phyloP scores from a whole-genome alignment of 2,797 vertebrate species.

The Enteromius fasciolatus region DNA sequence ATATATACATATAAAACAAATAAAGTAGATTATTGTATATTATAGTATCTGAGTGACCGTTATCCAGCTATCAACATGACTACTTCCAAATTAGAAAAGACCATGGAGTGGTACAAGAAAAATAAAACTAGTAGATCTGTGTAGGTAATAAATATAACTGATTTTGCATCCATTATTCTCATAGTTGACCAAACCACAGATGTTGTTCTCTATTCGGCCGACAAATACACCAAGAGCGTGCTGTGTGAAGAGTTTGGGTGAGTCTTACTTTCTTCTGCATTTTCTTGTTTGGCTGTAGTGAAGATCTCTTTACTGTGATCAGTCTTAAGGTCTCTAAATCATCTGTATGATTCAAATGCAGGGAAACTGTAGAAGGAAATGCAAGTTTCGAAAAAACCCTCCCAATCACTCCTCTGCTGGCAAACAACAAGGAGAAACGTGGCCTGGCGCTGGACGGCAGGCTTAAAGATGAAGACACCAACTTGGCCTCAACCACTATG shows the following conservation, averaged over 20 bases:
- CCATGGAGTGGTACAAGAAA: neutral
- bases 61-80: neutral
- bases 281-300: neutral
- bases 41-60: no score
- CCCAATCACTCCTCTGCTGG: constrained; percentile 74
- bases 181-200: constrained; percentile 90
- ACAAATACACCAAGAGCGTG: constrained; percentile 89
- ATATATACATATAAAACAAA: neutral
- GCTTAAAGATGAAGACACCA: constrained; percentile 90
- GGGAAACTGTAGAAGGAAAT: constrained; percentile 74
- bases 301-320: neutral
- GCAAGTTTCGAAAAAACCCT: constrained; percentile 68
- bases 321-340: neutral
- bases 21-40: neutral
- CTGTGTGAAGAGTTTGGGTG: constrained; percentile 83
- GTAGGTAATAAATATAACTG: neutral
- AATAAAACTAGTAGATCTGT: neutral
- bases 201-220: constrained; percentile 89
- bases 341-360: constrained; percentile 46
- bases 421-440: constrained; percentile 82
- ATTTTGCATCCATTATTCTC: constrained; percentile 5
- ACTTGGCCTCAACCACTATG: constrained; percentile 88
- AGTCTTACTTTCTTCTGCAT: constrained; percentile 52
- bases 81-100: neutral
- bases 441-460: constrained; percentile 87